Conservation (phyloP, 92 coral and sea anemone genomes). For the Porites divaricata region DNA sequence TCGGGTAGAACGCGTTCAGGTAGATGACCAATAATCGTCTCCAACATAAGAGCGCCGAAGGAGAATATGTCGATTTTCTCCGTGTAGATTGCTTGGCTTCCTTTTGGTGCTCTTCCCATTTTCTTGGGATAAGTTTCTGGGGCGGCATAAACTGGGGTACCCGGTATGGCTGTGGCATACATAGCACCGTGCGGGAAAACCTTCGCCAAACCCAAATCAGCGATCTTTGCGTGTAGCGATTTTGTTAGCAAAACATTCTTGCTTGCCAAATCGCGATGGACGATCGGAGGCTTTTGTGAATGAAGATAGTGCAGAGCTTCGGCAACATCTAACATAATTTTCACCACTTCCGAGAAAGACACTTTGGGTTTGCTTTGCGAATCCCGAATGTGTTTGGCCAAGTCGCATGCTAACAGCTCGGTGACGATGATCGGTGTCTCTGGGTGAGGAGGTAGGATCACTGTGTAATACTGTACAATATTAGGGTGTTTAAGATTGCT, state of each 20-base stretch:
- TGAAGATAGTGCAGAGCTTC: slow-evolving; percentile 79
- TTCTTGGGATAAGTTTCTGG: slow-evolving; percentile 80
- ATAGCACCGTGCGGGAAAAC: slow-evolving; percentile 82
- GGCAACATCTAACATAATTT: slow-evolving; percentile 83
- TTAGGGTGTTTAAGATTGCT: slow-evolving; percentile 63
- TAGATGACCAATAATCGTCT: slow-evolving; percentile 82
- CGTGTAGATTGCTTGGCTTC: slow-evolving; percentile 63
- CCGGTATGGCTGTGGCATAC: slow-evolving; percentile 83
- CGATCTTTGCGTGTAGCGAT: slow-evolving; percentile 74
- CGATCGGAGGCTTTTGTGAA: slow-evolving; percentile 47
- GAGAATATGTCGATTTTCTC: slow-evolving; percentile 88
- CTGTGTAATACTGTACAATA: slow-evolving; percentile 80
- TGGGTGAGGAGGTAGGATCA: slow-evolving; percentile 59
- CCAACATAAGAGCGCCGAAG: slow-evolving; percentile 81
- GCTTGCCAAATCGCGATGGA: slow-evolving; percentile 87
- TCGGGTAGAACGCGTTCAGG: slow-evolving; percentile 60
- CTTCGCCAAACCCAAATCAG: slow-evolving; percentile 85
- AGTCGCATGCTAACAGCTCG: slow-evolving; percentile 74
- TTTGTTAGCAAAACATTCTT: slow-evolving; percentile 72
- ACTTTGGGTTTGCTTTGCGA: slow-evolving; percentile 47
- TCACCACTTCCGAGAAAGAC: slow-evolving; percentile 63
- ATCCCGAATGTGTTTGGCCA: slow-evolving; percentile 58
- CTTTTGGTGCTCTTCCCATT: slow-evolving; percentile 25
- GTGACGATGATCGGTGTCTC: slow-evolving; percentile 82
- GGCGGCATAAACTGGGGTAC: slow-evolving; percentile 82